Conservation (phyloP, 2,113 vertebrate species). For the Marcusenius ussheri region DNA sequence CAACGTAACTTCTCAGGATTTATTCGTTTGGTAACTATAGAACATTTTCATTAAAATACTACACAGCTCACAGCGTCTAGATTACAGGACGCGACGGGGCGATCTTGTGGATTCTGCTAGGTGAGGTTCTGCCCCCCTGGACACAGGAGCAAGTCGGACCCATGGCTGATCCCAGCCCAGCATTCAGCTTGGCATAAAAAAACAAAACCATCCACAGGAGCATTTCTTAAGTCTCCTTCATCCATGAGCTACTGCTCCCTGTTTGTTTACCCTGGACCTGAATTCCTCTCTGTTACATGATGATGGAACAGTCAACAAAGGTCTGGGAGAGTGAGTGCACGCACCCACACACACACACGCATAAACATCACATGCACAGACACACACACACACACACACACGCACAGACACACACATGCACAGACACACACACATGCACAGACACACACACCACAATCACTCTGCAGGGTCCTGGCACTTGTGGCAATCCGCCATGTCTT, state of each 20-base stretch:
- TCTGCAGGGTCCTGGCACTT: conserved; percentile 60
- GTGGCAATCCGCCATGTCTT: conserved; percentile 67
- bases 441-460: conserved; percentile 36
- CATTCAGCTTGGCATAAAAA: neutral
- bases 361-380: neutral
- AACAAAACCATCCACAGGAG: neutral
- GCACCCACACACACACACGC: neutral
- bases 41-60: neutral
- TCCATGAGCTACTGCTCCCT: neutral
- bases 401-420: neutral
- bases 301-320: neutral
- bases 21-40: neutral
- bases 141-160: neutral
- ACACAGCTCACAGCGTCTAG: neutral
- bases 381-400: neutral
- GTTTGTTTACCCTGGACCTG: neutral
- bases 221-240: no score
- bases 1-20: neutral
- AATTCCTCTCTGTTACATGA: conserved; percentile 1
- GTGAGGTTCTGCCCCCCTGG: neutral
- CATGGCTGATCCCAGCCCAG: neutral
- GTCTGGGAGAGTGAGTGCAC: neutral
- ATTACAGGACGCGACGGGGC: neutral
- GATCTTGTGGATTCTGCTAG: neutral
- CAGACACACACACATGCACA: neutral